Evolutionary conservation across 2,888 invertebrate genomes (phyloP).

Genomic region (Dilophus febrilis): DNA sequence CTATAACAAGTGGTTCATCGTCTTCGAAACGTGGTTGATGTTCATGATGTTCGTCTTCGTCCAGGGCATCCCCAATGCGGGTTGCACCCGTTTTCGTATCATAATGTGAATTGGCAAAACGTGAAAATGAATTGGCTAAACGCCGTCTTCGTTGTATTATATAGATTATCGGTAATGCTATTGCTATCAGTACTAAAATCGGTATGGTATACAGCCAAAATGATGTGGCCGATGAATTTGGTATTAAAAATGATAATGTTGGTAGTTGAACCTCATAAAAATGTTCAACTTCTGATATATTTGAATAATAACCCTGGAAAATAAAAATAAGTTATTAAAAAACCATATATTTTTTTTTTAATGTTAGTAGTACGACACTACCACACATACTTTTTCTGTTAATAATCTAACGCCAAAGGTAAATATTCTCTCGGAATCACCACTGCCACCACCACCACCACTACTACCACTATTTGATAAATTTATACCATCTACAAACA

Average conservation of each 20-base stretch:
- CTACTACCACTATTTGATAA: constrained; percentile 35
- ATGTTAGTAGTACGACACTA: neutral
- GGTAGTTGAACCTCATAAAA: constrained; percentile 13
- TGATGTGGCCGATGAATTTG: constrained; percentile 14
- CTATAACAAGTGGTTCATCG: constrained; percentile 85
- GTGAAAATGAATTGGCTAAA: constrained; percentile 57
- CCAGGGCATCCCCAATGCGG: constrained; percentile 58
- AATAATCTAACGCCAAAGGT: constrained; percentile 45
- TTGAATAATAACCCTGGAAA: constrained; percentile 14
- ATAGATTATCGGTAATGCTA: constrained; percentile 42
- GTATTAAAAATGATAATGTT: constrained; percentile 11
- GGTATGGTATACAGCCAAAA: constrained; percentile 36
- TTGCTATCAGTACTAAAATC: constrained; percentile 33
- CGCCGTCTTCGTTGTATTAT: constrained; percentile 49
- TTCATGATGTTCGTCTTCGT: constrained; percentile 60
- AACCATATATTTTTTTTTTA: neutral
- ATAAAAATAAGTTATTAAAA: neutral
- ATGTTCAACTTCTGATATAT: constrained; percentile 15
- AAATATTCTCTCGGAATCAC: too few relatives aligned
- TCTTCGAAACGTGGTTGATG: constrained; percentile 85
- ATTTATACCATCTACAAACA: constrained; percentile 13
- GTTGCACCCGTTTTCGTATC: constrained; percentile 75
- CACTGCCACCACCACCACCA: constrained; percentile 24
- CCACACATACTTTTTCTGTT: constrained; percentile 27
- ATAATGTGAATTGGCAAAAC: constrained; percentile 72